Conservation (phyloP, 2,888 invertebrate genomes). For the Nephrocerus scutellatus region DNA sequence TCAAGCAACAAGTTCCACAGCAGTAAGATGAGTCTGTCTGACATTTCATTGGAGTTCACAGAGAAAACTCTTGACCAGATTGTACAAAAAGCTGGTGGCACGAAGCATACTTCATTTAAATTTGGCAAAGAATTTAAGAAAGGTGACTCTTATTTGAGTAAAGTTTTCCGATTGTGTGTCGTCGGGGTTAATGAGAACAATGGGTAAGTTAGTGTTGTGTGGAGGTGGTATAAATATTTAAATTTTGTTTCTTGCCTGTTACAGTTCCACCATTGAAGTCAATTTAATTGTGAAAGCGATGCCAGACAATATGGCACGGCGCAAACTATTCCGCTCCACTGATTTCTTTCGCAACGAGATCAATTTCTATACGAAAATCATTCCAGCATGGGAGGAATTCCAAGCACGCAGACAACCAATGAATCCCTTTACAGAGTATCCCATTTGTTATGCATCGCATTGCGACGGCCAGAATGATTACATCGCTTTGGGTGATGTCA, state of each 20-base stretch:
- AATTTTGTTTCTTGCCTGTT: slow-evolving; percentile 2
- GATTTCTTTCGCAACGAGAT: slow-evolving; percentile 68
- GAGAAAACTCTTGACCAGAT: slow-evolving; percentile 46
- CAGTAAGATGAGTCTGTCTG: slow-evolving; percentile 28
- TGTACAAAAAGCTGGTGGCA: slow-evolving; percentile 39
- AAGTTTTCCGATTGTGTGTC: slow-evolving; percentile 55
- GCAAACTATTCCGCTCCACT: slow-evolving; percentile 57
- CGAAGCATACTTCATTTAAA: slow-evolving; percentile 44
- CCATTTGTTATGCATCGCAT: slow-evolving; percentile 48
- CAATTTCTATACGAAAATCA: slow-evolving; percentile 53
- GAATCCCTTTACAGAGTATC: slow-evolving; percentile 52
- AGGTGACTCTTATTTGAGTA: slow-evolving; percentile 66
- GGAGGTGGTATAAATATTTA: background rate
- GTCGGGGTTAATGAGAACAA: slow-evolving; percentile 38
- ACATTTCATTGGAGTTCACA: slow-evolving; percentile 45
- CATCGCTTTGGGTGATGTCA: slow-evolving; percentile 53
- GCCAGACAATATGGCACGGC: slow-evolving; percentile 56
- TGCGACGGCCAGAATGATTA: slow-evolving; percentile 54
- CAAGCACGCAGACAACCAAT: slow-evolving; percentile 32
- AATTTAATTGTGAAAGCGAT: slow-evolving; percentile 61
- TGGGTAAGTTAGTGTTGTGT: slow-evolving; percentile 22
- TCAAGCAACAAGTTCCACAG: background rate
- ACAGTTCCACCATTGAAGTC: slow-evolving; percentile 38
- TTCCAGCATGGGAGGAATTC: slow-evolving; percentile 40
- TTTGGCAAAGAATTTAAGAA: slow-evolving; percentile 50